These are phyloP conservation scores for Tridacna gigas DNA, from an alignment of 2,888 invertebrate genomes.

Conservation along the genomic window DNA sequence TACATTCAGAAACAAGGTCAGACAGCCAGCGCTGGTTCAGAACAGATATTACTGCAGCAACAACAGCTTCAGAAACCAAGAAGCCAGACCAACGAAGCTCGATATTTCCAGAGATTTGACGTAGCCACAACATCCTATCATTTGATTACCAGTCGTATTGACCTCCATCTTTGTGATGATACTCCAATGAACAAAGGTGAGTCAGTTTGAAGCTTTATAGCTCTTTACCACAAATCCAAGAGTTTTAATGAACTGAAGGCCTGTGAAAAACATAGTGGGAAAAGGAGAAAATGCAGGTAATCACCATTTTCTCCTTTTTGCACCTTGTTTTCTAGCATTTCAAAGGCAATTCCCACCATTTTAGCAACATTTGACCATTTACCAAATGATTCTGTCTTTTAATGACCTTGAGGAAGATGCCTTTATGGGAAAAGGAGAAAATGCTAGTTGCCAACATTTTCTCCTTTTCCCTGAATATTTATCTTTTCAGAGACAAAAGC, in stretches of 20 bases:
- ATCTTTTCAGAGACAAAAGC: background rate
- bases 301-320: background rate
- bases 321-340: background rate
- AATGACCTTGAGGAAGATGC: too few relatives aligned
- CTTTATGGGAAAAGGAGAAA: background rate
- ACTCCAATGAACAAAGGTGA: constrained; percentile 76
- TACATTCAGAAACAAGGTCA: constrained; percentile 72
- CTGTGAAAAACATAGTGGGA: background rate
- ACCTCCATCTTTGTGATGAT: constrained; percentile 98
- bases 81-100: constrained; percentile 77
- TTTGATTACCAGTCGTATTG: constrained; percentile 93
- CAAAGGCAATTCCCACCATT: too few relatives aligned
- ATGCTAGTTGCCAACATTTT: background rate
- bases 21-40: constrained; percentile 53
- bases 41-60: constrained; percentile 60
- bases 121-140: constrained; percentile 99
- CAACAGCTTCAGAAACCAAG: constrained; percentile 66
- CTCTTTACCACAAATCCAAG: background rate
- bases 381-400: too few relatives aligned
- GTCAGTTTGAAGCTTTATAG: background rate
- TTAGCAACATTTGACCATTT: too few relatives aligned
- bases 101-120: constrained; percentile 94
- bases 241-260: background rate
- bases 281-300: background rate
- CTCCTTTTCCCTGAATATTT: background rate